These are phyloP conservation scores for Odontamblyopus rebecca DNA, from an alignment of 2,797 vertebrate genomes.

Conservation along the genomic window DNA sequence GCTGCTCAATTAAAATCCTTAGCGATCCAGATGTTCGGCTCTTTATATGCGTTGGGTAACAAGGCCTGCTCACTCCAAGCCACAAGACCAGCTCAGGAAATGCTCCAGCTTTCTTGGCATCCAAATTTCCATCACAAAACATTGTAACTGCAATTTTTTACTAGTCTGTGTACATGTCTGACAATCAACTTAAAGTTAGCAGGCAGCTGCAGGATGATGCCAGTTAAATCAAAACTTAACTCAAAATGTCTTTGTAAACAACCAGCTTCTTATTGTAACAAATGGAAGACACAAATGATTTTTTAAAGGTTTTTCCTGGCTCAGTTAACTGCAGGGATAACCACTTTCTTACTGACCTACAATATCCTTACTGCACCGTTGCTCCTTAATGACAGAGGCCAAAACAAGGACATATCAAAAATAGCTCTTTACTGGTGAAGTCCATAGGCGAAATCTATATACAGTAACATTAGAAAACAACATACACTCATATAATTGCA, in stretches of 20 bases:
- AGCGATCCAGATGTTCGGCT: constrained; percentile 66
- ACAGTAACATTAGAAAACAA: constrained; percentile 71
- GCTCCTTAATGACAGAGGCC: constrained; percentile 54
- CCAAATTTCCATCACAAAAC: constrained; percentile 54
- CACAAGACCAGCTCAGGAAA: constrained; percentile 55
- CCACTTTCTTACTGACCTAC: constrained; percentile 9
- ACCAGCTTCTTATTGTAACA: constrained; percentile 24
- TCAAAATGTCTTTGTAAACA: constrained; percentile 25
- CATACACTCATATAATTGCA: constrained; percentile 68
- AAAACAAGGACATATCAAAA: constrained; percentile 59
- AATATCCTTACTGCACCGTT: constrained; percentile 10
- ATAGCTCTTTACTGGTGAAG: constrained; percentile 65
- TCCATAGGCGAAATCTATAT: constrained; percentile 66
- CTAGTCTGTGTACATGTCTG: constrained; percentile 36
- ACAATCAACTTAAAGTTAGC: constrained; percentile 39
- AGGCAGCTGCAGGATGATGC: constrained; percentile 38
- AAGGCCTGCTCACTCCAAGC: constrained; percentile 35
- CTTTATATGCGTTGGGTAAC: constrained; percentile 32
- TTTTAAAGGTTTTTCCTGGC: constrained; percentile 19
- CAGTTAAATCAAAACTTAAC: constrained; percentile 51
- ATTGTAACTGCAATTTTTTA: constrained; percentile 59
- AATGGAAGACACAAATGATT: constrained; percentile 22
- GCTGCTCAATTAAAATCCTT: constrained; percentile 54
- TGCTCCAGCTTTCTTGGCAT: constrained; percentile 36
- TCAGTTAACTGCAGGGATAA: constrained; percentile 25